Percentiles rank a stretch among this genome's conserved stretches.
phyloP scores from a whole-genome alignment of 2,113 vertebrate genomes.

The Laticauda laticaudata region DNA sequence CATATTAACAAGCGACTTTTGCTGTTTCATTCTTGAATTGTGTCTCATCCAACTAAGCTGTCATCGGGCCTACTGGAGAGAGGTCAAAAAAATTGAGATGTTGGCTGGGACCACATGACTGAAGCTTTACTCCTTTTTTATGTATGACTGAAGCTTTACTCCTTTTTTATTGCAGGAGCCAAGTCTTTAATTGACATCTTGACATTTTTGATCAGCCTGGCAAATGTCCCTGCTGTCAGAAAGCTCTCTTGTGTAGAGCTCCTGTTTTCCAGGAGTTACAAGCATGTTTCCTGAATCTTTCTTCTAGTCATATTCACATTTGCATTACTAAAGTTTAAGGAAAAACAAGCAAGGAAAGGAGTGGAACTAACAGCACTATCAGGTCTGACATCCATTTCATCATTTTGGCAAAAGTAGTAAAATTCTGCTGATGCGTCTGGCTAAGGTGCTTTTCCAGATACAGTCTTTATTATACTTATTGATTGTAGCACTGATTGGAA shows the following conservation, averaged over 20 bases:
- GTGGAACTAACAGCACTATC: background rate
- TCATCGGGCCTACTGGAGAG: background rate
- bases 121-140: background rate
- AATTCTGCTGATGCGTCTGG: background rate
- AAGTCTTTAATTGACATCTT: background rate
- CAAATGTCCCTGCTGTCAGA: background rate
- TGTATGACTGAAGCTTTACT: background rate
- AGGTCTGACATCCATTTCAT: background rate
- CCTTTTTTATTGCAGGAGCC: background rate
- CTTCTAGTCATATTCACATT: background rate
- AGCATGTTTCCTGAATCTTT: background rate
- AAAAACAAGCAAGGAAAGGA: background rate
- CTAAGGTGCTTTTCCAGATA: background rate
- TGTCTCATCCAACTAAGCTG: background rate
- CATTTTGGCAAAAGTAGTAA: background rate
- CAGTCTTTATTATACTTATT: background rate
- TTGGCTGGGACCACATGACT: background rate
- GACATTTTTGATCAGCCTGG: background rate
- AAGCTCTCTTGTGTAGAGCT: background rate
- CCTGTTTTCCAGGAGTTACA: background rate
- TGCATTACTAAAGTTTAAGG: background rate
- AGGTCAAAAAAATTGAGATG: background rate
- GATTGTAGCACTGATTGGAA: background rate
- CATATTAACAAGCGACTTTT: background rate
- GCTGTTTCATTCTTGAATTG: background rate